These are phyloP conservation scores for Nesidiocoris tenuis DNA, from an alignment of 2,888 invertebrate species.

Conservation along the genomic window DNA sequence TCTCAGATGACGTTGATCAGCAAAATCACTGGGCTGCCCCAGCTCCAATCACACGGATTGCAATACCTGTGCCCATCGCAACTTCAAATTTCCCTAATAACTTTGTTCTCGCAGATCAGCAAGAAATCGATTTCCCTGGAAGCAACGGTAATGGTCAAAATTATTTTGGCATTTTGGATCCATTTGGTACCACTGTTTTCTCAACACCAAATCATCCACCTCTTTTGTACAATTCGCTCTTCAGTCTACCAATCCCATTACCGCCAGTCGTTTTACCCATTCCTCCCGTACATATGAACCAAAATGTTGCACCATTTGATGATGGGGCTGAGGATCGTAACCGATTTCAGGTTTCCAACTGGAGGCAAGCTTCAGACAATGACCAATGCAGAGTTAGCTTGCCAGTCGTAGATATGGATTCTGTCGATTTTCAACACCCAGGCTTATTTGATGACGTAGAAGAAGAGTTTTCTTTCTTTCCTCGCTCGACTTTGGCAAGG, in stretches of 20 bases:
- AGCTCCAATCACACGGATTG: too few species aligned
- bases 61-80: too few species aligned
- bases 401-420: background rate
- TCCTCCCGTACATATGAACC: background rate
- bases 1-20: too few species aligned
- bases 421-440: too few species aligned
- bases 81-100: too few species aligned
- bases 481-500: background rate
- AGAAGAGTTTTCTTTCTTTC: background rate
- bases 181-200: background rate
- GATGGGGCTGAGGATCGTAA: background rate
- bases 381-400: background rate
- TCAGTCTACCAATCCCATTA: background rate
- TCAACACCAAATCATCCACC: background rate
- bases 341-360: background rate
- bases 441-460: background rate
- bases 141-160: too few species aligned
- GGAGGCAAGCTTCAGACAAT: background rate
- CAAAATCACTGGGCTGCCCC: too few species aligned
- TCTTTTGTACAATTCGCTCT: background rate
- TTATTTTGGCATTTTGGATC: too few species aligned
- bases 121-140: too few species aligned
- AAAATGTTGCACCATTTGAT: background rate
- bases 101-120: too few species aligned
- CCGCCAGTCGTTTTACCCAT: background rate